Base-by-base conservation (phyloP, 2,888 invertebrate genomes). In the Drosophila lacicola region DNA sequence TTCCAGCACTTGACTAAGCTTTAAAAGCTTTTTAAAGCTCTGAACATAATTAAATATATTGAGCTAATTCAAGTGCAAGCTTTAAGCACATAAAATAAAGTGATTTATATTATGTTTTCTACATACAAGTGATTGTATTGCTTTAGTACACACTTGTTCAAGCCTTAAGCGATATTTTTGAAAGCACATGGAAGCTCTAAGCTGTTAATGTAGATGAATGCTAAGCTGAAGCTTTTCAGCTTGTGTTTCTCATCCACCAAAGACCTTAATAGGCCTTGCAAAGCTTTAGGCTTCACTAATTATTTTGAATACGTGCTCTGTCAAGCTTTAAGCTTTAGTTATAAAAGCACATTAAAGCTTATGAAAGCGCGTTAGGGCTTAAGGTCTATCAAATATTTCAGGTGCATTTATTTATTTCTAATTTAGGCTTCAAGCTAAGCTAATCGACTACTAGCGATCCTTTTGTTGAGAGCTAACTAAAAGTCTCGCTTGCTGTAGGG, bases 401-500 rank as follows among this genome's bases (percentile, higher is more conserved):
- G 1, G 6, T 14, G 11, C 2, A 39, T 8, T 14, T 2, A 11
- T 14, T 39, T 11, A 25, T 21, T 25, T 14, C 4, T n/a, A 25
- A 10, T 42, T 53, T 3, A n/a, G 17, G n/a, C 17, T 29, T 10
- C 41, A 41, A 19, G 55, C 29, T 10, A 0, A 33, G 33, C 5
- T 14, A 41, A 34, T 34, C 2, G 4, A 13, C 14, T 3, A 4
- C 2, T 36, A 14, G 19, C 10, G 4, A n/a, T 17, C 17, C 5
- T 13, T 46, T 6, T 14, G 29, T 29, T 29, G 29, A 8, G 29
- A 34, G 9, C 29, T 3, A 46, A 42, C 11, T 14, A 14, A 49
- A 36, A 29, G 8, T 13, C 44, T 42, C 51, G 13, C 17, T 34
- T 8, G 11, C 8, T 34, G 72, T 57, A 77, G 73, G 42, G 44